Percentiles rank a stretch among this genome's conserved stretches.
phyloP scores from a whole-genome alignment of 1,140 invertebrate genomes.

The Heliconius hermathena region DNA sequence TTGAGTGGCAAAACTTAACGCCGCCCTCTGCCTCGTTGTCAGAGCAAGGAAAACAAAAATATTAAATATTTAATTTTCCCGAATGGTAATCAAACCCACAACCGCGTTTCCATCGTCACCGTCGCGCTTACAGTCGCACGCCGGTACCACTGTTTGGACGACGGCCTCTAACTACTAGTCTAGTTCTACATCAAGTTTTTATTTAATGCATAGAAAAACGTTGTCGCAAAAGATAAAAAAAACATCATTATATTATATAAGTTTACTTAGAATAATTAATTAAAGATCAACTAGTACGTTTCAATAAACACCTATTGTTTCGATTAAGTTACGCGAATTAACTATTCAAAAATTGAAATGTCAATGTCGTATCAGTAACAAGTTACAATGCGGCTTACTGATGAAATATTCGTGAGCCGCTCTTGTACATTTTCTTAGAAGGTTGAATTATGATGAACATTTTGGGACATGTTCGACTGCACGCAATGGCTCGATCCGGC shows the following conservation, averaged over 20 bases:
- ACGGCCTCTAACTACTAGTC: too few relatives aligned
- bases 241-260: too few relatives aligned
- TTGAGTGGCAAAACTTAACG: too few relatives aligned
- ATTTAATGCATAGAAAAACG: background rate
- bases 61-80: too few relatives aligned
- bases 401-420: background rate
- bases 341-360: background rate
- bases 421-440: background rate
- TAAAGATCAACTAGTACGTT: background rate
- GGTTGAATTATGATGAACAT: background rate
- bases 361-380: conserved; percentile 12
- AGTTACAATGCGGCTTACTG: background rate
- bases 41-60: too few relatives aligned
- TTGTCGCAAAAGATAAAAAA: background rate
- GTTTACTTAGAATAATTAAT: background rate
- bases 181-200: background rate
- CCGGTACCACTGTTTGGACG: too few relatives aligned
- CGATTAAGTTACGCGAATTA: background rate
- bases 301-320: conserved; percentile 2
- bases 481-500: too few relatives aligned
- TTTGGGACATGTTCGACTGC: background rate
- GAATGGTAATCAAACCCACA: too few relatives aligned
- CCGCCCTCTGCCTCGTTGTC: too few relatives aligned
- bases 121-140: too few relatives aligned
- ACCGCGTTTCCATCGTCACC: too few relatives aligned